A percentile compares a stretch with the other conserved stretches of the same genome.
phyloP scores from a whole-genome alignment of 2,888 invertebrate species.

The Leptopilina drosophilae region DNA sequence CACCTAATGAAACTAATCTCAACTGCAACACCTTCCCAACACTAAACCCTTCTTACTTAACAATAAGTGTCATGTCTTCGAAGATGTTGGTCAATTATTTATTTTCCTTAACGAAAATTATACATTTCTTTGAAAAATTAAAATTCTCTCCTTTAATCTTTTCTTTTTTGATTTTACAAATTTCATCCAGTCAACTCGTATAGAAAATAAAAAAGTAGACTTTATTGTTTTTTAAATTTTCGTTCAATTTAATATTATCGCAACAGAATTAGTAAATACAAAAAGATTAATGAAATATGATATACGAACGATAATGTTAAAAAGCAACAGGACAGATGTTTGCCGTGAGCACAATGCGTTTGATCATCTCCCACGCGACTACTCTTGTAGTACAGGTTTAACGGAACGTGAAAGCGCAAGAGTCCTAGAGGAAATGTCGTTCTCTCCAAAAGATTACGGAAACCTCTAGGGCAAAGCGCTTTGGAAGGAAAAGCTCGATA shows the following conservation, averaged over 20 bases:
- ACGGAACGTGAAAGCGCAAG: slow-evolving; percentile 58
- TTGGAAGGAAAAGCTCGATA: slow-evolving; percentile 56
- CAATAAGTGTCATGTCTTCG: too few relatives aligned
- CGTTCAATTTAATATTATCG: too few relatives aligned
- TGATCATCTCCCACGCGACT: slow-evolving; percentile 50
- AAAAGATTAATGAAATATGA: too few relatives aligned
- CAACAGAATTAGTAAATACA: too few relatives aligned
- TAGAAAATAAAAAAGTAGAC: too few relatives aligned
- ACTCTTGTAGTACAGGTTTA: slow-evolving; percentile 54
- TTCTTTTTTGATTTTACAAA: too few relatives aligned
- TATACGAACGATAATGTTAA: not conserved
- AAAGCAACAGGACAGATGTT: slow-evolving; percentile 20
- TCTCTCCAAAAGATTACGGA: slow-evolving; percentile 59
- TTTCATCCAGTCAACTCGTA: too few relatives aligned
- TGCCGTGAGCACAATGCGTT: slow-evolving; percentile 46
- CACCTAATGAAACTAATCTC: slow-evolving; percentile 43
- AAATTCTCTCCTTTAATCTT: too few relatives aligned
- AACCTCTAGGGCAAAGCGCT: slow-evolving; percentile 58
- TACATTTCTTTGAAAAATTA: too few relatives aligned
- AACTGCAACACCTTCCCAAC: not conserved
- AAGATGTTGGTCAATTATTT: too few relatives aligned
- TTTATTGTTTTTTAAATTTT: too few relatives aligned
- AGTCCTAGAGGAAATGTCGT: slow-evolving; percentile 54
- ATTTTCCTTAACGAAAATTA: too few relatives aligned
- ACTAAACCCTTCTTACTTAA: not conserved